Evolutionary conservation across 1,140 invertebrate species (phyloP), one percentile per base, ranked within the genome.

Genomic region (Eubasilissa regina): DNA sequence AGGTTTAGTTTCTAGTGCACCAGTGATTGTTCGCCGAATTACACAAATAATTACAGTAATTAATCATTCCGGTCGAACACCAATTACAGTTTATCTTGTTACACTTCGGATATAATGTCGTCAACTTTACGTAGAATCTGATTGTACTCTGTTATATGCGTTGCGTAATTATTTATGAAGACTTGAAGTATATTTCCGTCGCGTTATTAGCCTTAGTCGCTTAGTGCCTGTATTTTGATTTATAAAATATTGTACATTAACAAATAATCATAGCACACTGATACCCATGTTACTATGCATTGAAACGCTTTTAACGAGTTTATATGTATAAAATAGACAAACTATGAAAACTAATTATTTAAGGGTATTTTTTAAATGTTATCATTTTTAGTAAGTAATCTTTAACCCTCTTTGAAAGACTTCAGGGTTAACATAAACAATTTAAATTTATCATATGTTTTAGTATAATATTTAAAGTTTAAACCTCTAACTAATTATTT

Each of bases 151-250:
- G 19, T 43, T 62, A 13, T 25, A 25, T n/a, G 35, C 13, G 13
- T 62, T 25, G 19, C 12, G 35, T 13, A 68, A 68, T 47, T 68
- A 47, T 47, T 68, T 68, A 47, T 13, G 9, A 68, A 68, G 64
- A 68, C 64, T 68, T 68, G 64, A 68, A 17, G 47, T 47, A n/a
- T 68, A 68, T 17, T 45, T 68, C 64, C 64, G 64, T 68, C 64
- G 15, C n/a, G 45, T 68, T 35, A 35, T 68, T 68, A 68, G 64
- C 64, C 64, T 68, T 68, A 68, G 64, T 15, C 64, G 64, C 64
- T 68, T 68, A 68, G 64, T 68, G 64, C 64, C 64, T 68, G 43
- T 68, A 43, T 68, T 68, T 9, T 11, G 13, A 25, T 43, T 3
- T 62, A 25, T 25, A 62, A 62, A n/a, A 56, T n/a, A 56, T 56